These are phyloP conservation scores for Romanomermis culicivorax DNA, from an alignment of 2,888 invertebrate genomes.

Conservation along the genomic window DNA sequence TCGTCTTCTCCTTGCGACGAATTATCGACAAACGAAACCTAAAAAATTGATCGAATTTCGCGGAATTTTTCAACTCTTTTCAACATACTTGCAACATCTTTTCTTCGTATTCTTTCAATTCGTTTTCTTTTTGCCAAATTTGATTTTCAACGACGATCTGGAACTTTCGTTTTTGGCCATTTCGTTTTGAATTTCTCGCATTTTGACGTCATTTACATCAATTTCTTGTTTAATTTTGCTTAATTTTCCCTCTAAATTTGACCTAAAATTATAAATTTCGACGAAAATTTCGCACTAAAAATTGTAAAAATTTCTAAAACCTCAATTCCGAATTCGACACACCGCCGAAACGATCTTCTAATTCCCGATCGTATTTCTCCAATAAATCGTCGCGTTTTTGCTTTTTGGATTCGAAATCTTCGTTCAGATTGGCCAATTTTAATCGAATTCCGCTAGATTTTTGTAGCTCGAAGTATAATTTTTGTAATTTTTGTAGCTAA, in stretches of 20 bases:
- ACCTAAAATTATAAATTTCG: not conserved
- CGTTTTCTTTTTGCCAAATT: not conserved
- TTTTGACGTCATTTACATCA: constrained; percentile 40
- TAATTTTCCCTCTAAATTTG: constrained; percentile 37
- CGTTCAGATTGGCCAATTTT: not conserved
- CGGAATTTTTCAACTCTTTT: not conserved
- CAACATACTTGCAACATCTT: not conserved
- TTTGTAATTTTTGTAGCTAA: not conserved
- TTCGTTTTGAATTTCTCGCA: constrained; percentile 36
- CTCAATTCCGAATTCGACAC: not conserved
- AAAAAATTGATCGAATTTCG: not conserved
- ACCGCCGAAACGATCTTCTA: not conserved
- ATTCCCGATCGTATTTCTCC: not conserved
- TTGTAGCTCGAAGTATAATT: not conserved
- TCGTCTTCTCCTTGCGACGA: no score
- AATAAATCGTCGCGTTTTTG: not conserved
- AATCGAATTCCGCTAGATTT: not conserved
- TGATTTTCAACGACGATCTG: not conserved
- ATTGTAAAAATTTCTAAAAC: not conserved
- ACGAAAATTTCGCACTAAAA: not conserved
- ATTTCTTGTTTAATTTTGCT: constrained; percentile 42
- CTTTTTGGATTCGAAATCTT: not conserved
- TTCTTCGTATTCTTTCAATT: not conserved
- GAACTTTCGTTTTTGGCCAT: not conserved
- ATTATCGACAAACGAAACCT: no score